Evolutionary conservation across 2,797 vertebrate species (phyloP).

Genomic region (Chelidonichthys spinosus): DNA sequence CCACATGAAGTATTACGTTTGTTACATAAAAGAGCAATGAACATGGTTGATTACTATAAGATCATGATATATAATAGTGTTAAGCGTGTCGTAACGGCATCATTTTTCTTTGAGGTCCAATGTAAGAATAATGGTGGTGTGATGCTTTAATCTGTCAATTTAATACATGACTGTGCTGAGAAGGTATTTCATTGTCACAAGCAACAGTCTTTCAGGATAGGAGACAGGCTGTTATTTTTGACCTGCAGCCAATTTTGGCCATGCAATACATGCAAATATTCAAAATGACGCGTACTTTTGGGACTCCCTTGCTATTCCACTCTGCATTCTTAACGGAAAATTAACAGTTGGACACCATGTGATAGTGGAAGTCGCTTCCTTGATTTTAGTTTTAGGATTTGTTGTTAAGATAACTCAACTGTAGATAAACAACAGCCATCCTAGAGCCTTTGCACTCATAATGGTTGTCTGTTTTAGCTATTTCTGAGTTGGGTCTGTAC

Average conservation of each 20-base stretch:
- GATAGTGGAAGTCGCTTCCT: not conserved
- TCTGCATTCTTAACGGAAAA: not conserved
- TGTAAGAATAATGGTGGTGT: not conserved
- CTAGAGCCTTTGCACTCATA: too few relatives aligned
- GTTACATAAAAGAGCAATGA: not conserved
- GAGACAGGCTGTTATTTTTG: not conserved
- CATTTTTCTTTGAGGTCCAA: not conserved
- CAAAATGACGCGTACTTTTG: not conserved
- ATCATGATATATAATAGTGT: not conserved
- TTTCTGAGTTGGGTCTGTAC: not conserved
- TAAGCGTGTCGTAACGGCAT: not conserved
- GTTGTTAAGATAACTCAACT: not conserved
- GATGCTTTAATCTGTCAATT: not conserved
- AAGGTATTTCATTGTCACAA: not conserved
- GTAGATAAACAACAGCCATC: too few relatives aligned
- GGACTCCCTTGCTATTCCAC: not conserved
- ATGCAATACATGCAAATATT: slow-evolving; percentile 14
- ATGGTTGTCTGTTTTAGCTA: not conserved
- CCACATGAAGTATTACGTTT: not conserved
- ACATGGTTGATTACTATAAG: not conserved
- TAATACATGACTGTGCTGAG: not conserved
- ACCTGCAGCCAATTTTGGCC: not conserved
- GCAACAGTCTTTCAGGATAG: not conserved
- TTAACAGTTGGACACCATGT: not conserved
- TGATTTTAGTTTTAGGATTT: not conserved